phyloP scores from a whole-genome alignment of 2,797 vertebrate genomes.

The Gambusia yucatana region DNA sequence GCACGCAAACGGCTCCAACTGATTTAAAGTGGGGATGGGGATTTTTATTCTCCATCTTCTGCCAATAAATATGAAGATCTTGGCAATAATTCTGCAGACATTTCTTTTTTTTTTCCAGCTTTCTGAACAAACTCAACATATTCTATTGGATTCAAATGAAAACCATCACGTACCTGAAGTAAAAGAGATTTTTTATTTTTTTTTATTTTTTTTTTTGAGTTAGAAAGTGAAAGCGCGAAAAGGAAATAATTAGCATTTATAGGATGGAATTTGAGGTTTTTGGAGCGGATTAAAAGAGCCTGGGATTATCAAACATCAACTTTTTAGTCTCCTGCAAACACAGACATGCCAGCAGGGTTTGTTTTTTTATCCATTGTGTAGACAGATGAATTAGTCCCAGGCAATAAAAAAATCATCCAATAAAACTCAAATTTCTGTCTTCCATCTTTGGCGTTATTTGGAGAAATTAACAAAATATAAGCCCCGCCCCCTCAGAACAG shows the following conservation, averaged over 20 bases:
- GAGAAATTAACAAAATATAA: not conserved
- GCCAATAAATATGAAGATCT: not conserved
- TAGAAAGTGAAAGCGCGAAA: not conserved
- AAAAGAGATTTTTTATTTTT: not conserved
- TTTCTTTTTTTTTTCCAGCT: not conserved
- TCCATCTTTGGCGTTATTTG: too few relatives aligned
- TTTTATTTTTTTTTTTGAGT: not conserved
- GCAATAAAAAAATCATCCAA: too few relatives aligned
- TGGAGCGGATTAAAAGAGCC: not conserved
- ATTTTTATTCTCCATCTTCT: not conserved
- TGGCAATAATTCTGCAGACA: not conserved
- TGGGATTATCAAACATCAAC: not conserved
- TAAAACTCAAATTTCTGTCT: too few relatives aligned
- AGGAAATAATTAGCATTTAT: not conserved
- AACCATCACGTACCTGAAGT: not conserved
- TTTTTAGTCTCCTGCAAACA: not conserved
- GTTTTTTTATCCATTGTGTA: not conserved
- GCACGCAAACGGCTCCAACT: not conserved
- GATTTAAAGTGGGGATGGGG: not conserved
- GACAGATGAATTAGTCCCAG: not conserved
- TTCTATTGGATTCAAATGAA: not conserved
- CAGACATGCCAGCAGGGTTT: not conserved
- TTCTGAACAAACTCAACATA: not conserved
- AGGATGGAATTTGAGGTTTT: not conserved
- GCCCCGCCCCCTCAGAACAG: too few relatives aligned